A percentile compares a stretch with the other conserved stretches of the same genome.
phyloP scores from a whole-genome alignment of 2,888 invertebrate species.

The Tachina fera region DNA sequence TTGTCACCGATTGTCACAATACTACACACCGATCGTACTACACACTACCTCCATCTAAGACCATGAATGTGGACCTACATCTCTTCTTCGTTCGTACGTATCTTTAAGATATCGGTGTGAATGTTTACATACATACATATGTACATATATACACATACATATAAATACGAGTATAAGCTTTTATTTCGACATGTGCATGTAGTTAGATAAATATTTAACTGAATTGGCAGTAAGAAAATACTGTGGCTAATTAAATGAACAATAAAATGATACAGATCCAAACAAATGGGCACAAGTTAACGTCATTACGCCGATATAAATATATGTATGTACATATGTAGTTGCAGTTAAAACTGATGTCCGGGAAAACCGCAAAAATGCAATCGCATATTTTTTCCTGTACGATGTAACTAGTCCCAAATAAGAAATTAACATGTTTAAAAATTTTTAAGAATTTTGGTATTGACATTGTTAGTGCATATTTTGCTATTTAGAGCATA shows the following conservation, averaged over 20 bases:
- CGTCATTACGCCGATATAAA: background rate
- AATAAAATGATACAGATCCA: slow-evolving; percentile 43
- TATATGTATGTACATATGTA: too few species aligned
- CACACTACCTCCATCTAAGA: slow-evolving; percentile 25
- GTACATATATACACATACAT: background rate
- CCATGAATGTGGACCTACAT: slow-evolving; percentile 3
- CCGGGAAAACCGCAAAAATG: background rate
- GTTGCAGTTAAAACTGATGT: background rate
- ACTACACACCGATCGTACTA: slow-evolving; percentile 28
- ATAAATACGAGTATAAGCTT: background rate
- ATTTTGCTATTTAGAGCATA: too few species aligned
- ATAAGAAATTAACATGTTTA: too few species aligned
- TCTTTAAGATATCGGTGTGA: slow-evolving; percentile 12
- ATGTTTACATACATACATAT: background rate
- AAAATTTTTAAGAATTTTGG: too few species aligned
- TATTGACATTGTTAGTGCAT: too few species aligned
- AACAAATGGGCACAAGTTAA: background rate
- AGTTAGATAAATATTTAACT: slow-evolving; percentile 36
- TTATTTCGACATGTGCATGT: background rate
- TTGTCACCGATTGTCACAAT: slow-evolving; percentile 47
- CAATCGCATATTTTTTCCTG: too few species aligned
- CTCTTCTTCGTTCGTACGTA: slow-evolving; percentile 17
- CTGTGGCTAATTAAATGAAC: slow-evolving; percentile 48
- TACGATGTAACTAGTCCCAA: too few species aligned
- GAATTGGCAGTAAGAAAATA: slow-evolving; percentile 43